Conservation (phyloP, 2,888 invertebrate species). For the Sturmia bella region DNA sequence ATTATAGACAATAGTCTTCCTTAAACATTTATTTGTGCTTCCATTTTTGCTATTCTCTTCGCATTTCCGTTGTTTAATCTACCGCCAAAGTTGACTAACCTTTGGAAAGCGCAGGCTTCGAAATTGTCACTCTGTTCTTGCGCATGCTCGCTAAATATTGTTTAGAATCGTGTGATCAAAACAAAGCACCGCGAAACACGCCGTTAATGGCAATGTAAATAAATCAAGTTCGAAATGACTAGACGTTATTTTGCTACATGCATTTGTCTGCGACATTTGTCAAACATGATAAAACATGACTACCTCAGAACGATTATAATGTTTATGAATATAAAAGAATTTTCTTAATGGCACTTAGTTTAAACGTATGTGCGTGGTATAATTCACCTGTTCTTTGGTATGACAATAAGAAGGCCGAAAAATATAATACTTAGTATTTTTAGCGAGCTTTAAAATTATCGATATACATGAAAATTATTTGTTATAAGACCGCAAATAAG, state of each 20-base stretch:
- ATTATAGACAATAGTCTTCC: constrained; percentile 54
- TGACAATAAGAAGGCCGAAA: no score
- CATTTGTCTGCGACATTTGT: no score
- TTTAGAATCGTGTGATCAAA: constrained; percentile 57
- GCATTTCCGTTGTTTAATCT: constrained; percentile 62
- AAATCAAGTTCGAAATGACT: constrained; percentile 49
- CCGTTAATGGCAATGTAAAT: constrained; percentile 56
- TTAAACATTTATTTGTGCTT: constrained; percentile 42
- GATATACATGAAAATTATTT: no score
- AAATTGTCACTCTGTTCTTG: constrained; percentile 2
- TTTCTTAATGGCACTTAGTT: no score
- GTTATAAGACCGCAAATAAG: no score
- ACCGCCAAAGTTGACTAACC: constrained; percentile 65
- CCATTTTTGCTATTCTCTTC: constrained; percentile 19
- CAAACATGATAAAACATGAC: no score
- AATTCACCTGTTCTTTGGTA: no score
- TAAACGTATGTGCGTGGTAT: no score
- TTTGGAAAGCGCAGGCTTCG: constrained; percentile 49
- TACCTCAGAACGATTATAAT: background rate
- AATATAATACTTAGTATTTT: no score
- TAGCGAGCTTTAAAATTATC: no score
- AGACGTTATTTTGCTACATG: background rate
- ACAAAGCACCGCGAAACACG: constrained; percentile 27
- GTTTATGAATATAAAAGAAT: background rate
- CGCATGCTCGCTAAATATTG: constrained; percentile 52